These are phyloP conservation scores for Zosterops lateralis DNA, from an alignment of 2,113 vertebrate genomes.

Conservation along the genomic window DNA sequence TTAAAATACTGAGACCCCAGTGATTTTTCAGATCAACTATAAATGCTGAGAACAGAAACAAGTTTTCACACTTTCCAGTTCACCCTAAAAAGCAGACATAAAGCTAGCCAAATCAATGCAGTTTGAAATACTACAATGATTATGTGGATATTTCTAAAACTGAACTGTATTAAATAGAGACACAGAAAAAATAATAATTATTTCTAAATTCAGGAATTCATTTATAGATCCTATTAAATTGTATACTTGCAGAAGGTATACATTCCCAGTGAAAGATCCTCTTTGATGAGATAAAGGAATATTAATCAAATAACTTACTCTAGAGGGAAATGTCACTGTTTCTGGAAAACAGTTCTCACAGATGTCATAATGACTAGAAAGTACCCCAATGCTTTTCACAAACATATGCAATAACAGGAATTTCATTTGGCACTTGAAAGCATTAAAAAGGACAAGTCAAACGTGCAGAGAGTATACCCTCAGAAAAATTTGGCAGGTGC, in stretches of 20 bases:
- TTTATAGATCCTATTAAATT: neutral
- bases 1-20: neutral
- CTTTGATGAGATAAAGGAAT: neutral
- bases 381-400: neutral
- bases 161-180: neutral
- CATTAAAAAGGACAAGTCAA: neutral
- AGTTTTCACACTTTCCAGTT: neutral
- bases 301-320: neutral
- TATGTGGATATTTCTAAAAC: neutral
- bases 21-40: neutral
- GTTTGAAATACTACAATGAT: neutral
- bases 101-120: neutral
- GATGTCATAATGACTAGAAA: neutral
- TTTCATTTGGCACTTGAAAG: neutral
- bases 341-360: neutral
- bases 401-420: neutral
- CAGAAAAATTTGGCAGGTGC: neutral
- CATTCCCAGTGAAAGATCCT: neutral
- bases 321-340: neutral
- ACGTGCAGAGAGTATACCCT: neutral
- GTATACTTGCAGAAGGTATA: neutral
- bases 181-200: neutral
- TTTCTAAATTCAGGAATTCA: neutral
- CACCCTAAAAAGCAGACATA: neutral
- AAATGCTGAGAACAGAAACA: neutral